Evolutionary conservation across 2,113 vertebrate genomes (phyloP).

Genomic region (Pontoporia blainvillei): DNA sequence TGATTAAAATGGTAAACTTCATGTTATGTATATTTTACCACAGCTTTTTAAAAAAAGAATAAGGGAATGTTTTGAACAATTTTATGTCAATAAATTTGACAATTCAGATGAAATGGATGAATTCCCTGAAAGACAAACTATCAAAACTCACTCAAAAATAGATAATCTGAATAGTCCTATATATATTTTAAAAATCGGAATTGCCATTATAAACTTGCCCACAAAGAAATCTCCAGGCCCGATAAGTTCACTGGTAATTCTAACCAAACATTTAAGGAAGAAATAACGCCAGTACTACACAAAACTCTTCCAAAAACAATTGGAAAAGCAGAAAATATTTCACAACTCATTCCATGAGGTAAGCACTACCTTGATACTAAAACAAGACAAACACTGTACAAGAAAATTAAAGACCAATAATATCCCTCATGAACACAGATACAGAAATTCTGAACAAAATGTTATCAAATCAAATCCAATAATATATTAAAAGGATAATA

Average conservation of each 20-base stretch:
- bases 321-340: not conserved
- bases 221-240: not conserved
- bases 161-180: not conserved
- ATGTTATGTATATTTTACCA: not conserved
- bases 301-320: not conserved
- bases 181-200: not conserved
- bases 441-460: conserved; percentile 9
- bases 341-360: not conserved
- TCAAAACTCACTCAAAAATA: not conserved
- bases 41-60: not conserved
- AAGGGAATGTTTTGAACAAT: not conserved
- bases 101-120: not conserved
- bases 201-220: not conserved
- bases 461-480: not conserved
- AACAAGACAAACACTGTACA: not conserved
- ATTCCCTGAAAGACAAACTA: not conserved
- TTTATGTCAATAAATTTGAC: not conserved
- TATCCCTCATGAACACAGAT: not conserved
- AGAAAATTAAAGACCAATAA: not conserved
- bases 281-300: not conserved
- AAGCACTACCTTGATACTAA: not conserved
- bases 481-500: not conserved
- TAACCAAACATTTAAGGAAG: not conserved
- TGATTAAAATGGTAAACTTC: not conserved
- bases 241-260: not conserved